Evolutionary conservation across 2,888 invertebrate species (phyloP).

Genomic region (Brenthis daphne): DNA sequence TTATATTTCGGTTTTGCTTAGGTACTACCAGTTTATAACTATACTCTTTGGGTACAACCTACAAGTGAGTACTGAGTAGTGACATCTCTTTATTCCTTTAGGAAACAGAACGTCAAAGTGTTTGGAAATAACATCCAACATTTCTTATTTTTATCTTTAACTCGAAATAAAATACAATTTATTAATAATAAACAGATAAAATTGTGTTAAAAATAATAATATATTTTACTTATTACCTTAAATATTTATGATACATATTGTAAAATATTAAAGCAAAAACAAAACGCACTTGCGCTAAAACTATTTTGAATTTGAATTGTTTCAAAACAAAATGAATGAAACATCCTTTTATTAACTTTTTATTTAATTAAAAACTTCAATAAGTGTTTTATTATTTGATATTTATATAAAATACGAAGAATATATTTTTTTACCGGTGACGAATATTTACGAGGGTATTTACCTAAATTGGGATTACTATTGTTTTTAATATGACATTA

Average conservation of each 20-base stretch:
- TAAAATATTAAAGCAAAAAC: slow-evolving; percentile 5
- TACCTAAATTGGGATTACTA: slow-evolving; percentile 9
- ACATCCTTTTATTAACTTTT: neutral
- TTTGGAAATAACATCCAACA: no score
- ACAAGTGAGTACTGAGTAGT: no score
- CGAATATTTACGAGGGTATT: slow-evolving; percentile 13
- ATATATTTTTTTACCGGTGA: neutral
- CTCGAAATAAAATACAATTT: no score
- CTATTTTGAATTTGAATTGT: slow-evolving; percentile 13
- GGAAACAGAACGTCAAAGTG: no score
- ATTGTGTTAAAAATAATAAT: no score
- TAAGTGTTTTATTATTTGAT: neutral
- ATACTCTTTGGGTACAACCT: no score
- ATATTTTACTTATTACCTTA: neutral
- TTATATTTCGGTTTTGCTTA: no score
- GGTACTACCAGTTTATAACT: no score
- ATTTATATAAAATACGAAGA: neutral
- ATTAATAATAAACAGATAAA: no score
- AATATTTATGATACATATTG: neutral
- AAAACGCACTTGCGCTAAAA: slow-evolving; percentile 10
- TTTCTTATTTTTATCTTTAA: no score
- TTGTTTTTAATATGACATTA: slow-evolving; percentile 15
- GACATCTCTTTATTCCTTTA: no score
- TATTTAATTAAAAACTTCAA: neutral
- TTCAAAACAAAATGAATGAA: neutral